phyloP scores from a whole-genome alignment of 2,113 vertebrate species.

The Gallinago paraguaiae region DNA sequence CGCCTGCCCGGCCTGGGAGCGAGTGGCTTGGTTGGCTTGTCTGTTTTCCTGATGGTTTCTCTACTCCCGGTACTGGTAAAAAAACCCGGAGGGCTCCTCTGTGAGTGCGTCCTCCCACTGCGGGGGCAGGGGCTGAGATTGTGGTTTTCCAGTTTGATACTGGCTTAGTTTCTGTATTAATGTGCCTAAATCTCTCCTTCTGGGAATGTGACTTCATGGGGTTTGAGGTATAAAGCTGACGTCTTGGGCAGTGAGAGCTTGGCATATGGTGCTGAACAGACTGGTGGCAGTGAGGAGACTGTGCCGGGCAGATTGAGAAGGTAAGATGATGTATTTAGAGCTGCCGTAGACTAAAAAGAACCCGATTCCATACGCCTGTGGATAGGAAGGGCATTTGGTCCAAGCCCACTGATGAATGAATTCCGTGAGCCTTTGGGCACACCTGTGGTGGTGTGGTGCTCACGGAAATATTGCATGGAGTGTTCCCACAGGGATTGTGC shows the following conservation, averaged over 20 bases:
- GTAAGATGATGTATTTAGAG: background rate
- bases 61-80: background rate
- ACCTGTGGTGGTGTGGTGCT: rapidly evolving
- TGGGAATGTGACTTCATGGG: background rate
- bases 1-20: background rate
- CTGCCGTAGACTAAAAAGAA: background rate
- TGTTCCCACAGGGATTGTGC: background rate
- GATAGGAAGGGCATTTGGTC: background rate
- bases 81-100: background rate
- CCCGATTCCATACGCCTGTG: background rate
- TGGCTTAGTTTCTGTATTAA: background rate
- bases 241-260: background rate
- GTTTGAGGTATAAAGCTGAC: background rate
- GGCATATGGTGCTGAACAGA: conserved; percentile 10
- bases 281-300: background rate
- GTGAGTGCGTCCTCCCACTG: background rate
- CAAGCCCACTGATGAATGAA: background rate
- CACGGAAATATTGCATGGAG: background rate
- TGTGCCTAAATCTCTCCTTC: background rate
- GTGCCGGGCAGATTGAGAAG: background rate
- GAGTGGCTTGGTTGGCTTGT: background rate
- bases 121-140: background rate
- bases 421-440: background rate
- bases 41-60: background rate
- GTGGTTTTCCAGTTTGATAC: background rate